Evolutionary conservation across 2,113 vertebrate genomes (phyloP), one percentile per base, ranked within the genome.

Genomic region (Leucoraja erinaceus): DNA sequence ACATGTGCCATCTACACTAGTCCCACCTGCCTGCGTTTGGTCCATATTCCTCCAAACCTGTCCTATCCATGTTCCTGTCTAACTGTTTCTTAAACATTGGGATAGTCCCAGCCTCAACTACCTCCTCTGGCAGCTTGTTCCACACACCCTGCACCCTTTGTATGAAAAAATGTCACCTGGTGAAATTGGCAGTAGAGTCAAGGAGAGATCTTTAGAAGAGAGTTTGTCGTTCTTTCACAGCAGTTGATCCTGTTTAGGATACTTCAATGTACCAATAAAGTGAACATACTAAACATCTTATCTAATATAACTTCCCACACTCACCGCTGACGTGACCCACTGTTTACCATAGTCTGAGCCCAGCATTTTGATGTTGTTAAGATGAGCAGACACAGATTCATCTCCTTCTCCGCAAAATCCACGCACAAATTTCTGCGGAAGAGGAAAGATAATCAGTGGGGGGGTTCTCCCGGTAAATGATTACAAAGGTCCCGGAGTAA

Each of bases 331-430:
- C 16, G 12, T 66, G 6, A 88, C 59, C 83, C 83, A 88, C 59
- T 88, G 59, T 31, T 88, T 88, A 31, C 83, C 83, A 63, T 66
- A 88, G 28, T 63, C 83, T 14, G 59, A 7, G 14, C 83, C 83
- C 0, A 88, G 83, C 28, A n/a, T 88, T n/a, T 66, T 63, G n/a
- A 88, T 88, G 83, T 88, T 63, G 28, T 18, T 31, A 16, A 88
- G 83, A 61, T 63, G 83, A 88, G 59, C 61, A n/a, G 83, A 88
- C n/a, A 31, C 28, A 14, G 83, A 66, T 66, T 88, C 83, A 88
- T 88, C 83, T 31, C 12, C 83, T 59, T 66, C 83, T 18, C 83
- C 83, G 63, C 83, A 88, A 88, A 88, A 88, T 16, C 83, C 83
- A 31, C 33, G 83, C 28, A 88, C 83, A 63, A 18, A 63, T 33